phyloP scores from a whole-genome alignment of 2,888 invertebrate species.

The Herminia tarsipennalis region DNA sequence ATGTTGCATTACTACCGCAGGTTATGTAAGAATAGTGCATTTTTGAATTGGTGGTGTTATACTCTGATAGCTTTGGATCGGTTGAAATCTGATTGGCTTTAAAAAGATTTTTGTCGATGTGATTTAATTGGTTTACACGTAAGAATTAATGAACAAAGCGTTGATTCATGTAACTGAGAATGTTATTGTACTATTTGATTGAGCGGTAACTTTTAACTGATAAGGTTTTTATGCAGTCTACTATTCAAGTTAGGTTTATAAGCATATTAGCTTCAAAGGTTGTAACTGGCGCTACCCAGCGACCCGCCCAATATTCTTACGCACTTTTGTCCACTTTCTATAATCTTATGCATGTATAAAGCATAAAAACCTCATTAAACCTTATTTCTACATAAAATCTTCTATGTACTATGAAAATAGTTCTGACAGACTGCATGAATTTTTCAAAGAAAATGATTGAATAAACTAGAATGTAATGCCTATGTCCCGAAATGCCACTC shows the following conservation, averaged over 20 bases:
- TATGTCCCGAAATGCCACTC: too few relatives aligned
- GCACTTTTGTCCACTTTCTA: too few relatives aligned
- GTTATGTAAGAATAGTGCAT: slow-evolving; percentile 7
- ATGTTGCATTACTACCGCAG: slow-evolving; percentile 7
- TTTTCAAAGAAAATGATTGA: too few relatives aligned
- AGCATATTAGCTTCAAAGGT: not conserved
- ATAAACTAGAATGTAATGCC: too few relatives aligned
- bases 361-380: too few relatives aligned
- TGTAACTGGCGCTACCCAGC: too few relatives aligned
- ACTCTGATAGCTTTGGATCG: slow-evolving; percentile 19
- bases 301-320: too few relatives aligned
- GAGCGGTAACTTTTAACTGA: not conserved
- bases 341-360: too few relatives aligned
- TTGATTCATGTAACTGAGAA: slow-evolving; percentile 23
- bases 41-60: slow-evolving; percentile 30
- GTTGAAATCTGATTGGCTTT: slow-evolving; percentile 19
- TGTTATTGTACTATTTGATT: slow-evolving; percentile 1
- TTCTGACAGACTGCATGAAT: too few relatives aligned
- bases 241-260: too few relatives aligned
- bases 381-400: too few relatives aligned
- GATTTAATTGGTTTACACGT: slow-evolving; percentile 30
- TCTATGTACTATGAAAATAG: too few relatives aligned
- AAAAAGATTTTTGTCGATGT: slow-evolving; percentile 20
- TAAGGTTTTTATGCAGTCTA: not conserved
- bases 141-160: slow-evolving; percentile 10